Evolutionary conservation across 2,797 vertebrate genomes (phyloP), one percentile per base, ranked within the genome.

Genomic region (Poecilia velifera): DNA sequence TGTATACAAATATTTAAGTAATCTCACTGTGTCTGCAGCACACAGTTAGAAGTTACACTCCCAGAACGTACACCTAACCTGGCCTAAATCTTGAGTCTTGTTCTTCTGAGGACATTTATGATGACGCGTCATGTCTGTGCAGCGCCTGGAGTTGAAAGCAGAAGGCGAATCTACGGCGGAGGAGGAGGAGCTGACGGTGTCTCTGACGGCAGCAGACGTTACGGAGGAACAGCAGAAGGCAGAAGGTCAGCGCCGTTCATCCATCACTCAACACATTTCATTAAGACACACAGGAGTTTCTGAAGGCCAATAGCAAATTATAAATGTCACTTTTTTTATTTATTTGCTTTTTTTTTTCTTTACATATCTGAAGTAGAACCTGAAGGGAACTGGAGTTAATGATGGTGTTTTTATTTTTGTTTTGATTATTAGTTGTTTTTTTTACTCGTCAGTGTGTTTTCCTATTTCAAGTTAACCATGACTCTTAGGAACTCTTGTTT

Each of bases 91-190:
- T 14, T 57, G 1, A 12, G 28, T 31, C 59, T 64, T 8, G 28
- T 31, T 57, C 53, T 57, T 57, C 9, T 13, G 34, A 36, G 13
- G 31, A 64, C 6, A 10, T 66, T 39, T 66, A 25, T 41, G 64
- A 25, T 25, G 64, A 41, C 68, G 59, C 76, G 1, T 78, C 14
- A 3, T 79, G 34, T 86, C 51, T 46, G 0, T 82, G 74, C 77
- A 94, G 94, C 91, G 80, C 66, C 36, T 87, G 71, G 90, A 92
- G 34, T 0, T 77, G 57, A 89, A 82, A 66, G 9, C 77, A 1
- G 90, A 84, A 16, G 62, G 45, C 72, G 88, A 94, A 47, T 88
- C 86, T 2, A 14, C 43, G 12, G 34, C 64, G 16, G 34, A 53
- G 72, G 86, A 91, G 8, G 86, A 80, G 6, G 57, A 7, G 7